These are phyloP conservation scores for Bos javanicus DNA, from an alignment of 2,113 vertebrate genomes.

Conservation along the genomic window DNA sequence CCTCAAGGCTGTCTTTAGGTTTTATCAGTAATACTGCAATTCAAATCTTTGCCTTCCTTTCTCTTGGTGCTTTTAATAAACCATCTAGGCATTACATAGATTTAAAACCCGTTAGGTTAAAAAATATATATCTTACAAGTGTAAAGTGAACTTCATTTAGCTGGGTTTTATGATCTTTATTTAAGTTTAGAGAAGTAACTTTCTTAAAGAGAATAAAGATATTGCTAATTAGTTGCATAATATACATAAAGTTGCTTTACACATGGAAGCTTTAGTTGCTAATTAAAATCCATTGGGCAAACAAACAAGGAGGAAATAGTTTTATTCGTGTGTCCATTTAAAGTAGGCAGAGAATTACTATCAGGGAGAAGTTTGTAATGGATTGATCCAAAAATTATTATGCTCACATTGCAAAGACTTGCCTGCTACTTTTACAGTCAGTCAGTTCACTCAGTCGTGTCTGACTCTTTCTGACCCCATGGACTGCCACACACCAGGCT, in stretches of 20 bases:
- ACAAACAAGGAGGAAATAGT: slow-evolving; percentile 39
- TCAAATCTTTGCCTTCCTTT: neutral
- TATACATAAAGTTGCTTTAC: slow-evolving; percentile 38
- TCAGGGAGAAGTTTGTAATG: slow-evolving; percentile 27
- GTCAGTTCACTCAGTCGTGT: neutral
- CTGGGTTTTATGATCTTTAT: neutral
- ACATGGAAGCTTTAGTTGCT: slow-evolving; percentile 32
- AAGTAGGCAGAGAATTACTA: slow-evolving; percentile 47
- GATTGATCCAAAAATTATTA: slow-evolving; percentile 24
- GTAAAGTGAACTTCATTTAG: slow-evolving; percentile 38
- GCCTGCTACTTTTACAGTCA: neutral
- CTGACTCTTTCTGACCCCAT: neutral
- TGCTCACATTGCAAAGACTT: neutral
- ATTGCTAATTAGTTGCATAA: slow-evolving; percentile 53
- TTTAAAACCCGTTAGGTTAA: slow-evolving; percentile 8
- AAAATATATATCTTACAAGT: neutral
- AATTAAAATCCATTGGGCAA: slow-evolving; percentile 70
- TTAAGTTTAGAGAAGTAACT: slow-evolving; percentile 59
- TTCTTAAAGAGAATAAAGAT: slow-evolving; percentile 56
- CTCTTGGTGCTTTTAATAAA: neutral
- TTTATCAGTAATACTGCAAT: neutral
- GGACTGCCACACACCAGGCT: accelerated
- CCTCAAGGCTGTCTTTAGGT: neutral
- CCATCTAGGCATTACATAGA: neutral
- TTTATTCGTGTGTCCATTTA: slow-evolving; percentile 35